phyloP scores from a whole-genome alignment of 2,888 invertebrate species.

The Andrena bicolor region DNA sequence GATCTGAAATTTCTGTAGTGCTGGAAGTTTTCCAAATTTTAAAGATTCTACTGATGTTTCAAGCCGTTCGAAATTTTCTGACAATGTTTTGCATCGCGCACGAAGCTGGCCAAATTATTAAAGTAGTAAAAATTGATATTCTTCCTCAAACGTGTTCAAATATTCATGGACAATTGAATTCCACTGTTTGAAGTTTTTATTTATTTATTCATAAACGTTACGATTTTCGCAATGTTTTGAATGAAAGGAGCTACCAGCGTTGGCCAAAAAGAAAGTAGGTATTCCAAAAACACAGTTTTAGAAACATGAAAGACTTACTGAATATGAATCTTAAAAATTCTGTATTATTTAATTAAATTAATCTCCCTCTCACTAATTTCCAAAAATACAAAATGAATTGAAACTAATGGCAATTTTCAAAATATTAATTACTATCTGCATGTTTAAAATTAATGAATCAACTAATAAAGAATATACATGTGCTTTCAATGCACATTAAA shows the following conservation, averaged over 20 bases:
- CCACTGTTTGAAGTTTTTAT: background rate
- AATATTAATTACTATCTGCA: too few species aligned
- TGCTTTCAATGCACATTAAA: too few species aligned
- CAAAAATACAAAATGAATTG: too few species aligned
- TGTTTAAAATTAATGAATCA: too few species aligned
- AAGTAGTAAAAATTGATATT: conserved; percentile 6
- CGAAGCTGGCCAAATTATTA: conserved; percentile 15
- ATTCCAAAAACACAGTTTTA: background rate
- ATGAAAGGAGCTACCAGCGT: background rate
- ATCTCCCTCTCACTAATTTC: too few species aligned
- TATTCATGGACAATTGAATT: background rate
- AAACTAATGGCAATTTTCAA: too few species aligned
- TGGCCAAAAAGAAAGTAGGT: background rate
- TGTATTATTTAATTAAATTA: background rate
- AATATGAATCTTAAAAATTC: background rate
- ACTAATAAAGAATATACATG: too few species aligned
- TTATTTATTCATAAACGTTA: background rate
- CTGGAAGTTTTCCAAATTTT: background rate
- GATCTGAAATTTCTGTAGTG: background rate
- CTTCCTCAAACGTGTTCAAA: background rate
- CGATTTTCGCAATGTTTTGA: background rate
- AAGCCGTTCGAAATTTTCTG: conserved; percentile 1
- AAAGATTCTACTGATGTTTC: background rate
- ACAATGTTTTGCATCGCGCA: background rate
- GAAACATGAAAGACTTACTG: background rate